A percentile compares a stretch with the other conserved stretches of the same genome.
Conservation (phyloP, 2,888 invertebrate genomes). For the Branchellion lobata region DNA sequence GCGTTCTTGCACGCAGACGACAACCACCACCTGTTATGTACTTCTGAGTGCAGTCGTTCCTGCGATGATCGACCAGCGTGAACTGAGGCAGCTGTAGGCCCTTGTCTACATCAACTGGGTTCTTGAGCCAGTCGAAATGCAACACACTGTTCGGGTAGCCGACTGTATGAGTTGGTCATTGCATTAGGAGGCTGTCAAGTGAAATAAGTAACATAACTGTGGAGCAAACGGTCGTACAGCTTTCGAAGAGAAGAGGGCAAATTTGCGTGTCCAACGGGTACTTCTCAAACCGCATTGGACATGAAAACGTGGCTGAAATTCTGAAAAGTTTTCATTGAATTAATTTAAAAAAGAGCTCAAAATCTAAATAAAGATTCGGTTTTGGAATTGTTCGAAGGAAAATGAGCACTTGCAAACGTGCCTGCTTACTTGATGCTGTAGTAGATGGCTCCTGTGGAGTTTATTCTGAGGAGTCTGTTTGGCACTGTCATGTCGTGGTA, state of each 20-base stretch:
- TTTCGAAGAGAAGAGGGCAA: constrained; percentile 41
- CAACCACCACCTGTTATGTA: constrained; percentile 49
- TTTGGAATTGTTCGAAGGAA: background rate
- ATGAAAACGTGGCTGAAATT: constrained; percentile 45
- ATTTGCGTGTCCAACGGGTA: constrained; percentile 40
- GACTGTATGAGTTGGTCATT: no score
- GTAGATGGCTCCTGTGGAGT: constrained; percentile 51
- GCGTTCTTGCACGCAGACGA: background rate
- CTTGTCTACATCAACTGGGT: constrained; percentile 51
- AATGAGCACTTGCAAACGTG: background rate
- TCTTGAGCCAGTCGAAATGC: constrained; percentile 51
- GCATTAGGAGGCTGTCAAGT: no score
- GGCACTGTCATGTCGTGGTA: constrained; percentile 52
- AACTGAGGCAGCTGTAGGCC: constrained; percentile 51
- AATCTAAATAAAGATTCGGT: no score
- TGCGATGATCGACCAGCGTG: constrained; percentile 48
- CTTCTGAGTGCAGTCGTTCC: constrained; percentile 51
- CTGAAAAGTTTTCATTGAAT: constrained; percentile 10
- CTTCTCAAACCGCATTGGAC: constrained; percentile 42
- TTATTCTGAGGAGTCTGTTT: constrained; percentile 51
- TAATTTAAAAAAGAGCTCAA: no score
- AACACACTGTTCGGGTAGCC: constrained; percentile 52
- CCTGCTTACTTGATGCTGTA: constrained; percentile 47
- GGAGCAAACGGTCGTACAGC: constrained; percentile 22
- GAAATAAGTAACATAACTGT: no score